Evolutionary conservation across 1,140 invertebrate species (phyloP), one percentile per base, ranked within the genome.

Genomic region (Neodiprion fabricii): DNA sequence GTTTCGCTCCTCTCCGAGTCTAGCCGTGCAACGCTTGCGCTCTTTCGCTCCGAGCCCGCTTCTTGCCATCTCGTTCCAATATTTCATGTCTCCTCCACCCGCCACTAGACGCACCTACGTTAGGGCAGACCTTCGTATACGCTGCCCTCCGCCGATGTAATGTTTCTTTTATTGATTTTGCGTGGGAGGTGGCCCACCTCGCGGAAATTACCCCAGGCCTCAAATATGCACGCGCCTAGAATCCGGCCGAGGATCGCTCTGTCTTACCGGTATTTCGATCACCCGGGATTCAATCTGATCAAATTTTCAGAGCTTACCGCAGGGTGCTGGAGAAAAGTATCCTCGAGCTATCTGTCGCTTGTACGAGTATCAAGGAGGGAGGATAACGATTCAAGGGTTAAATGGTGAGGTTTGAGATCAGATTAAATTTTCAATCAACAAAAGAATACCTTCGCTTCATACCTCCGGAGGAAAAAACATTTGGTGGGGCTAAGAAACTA

Each of bases 91-190:
- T 83, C 84, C 78, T 74, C 83, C 76, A 77, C 78, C n/a, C 72
- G 48, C 65, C 72, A 77, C 77, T 61, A 61, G 11, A 17, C 11
- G 53, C 5, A 61, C 53, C 11, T 12, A 61, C 53, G 53, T 61
- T 61, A n/a, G 53, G 28, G 28, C 28, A 40, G 28, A 2, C 28
- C 78, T 78, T 78, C 79, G 81, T 79, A 73, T 73, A 69, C 75
- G 82, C 83, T 82, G 79, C 86, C 85, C 83, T 81, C 84, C 85
- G 84, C 82, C 53, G 81, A 88, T 88, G 85, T 88, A 88, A 88
- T 88, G 86, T 88, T 88, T 88, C 86, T 88, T 87, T 88, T 88
- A 88, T 88, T 88, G 87, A 88, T 88, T 88, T 88, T 86, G 86
- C 81, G 11, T 9, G 28, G n/a, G 53, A 12, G 86, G 85, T 84